These are phyloP conservation scores for Malurus cyaneus DNA, from an alignment of 2,113 vertebrate species.

Conservation along the genomic window DNA sequence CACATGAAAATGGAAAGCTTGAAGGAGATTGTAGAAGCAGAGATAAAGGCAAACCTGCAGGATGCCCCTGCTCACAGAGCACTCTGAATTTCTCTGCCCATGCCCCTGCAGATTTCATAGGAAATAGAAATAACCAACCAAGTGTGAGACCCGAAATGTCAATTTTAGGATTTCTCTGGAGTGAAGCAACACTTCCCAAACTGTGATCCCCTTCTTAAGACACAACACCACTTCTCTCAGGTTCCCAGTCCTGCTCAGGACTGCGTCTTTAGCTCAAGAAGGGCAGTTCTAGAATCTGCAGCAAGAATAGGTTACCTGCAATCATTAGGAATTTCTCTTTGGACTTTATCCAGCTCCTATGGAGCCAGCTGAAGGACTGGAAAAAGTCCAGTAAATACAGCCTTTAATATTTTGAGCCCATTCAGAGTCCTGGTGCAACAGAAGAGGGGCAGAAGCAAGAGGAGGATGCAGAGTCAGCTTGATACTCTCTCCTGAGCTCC, in stretches of 20 bases:
- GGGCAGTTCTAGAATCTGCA: neutral
- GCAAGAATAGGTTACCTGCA: neutral
- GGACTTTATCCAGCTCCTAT: neutral
- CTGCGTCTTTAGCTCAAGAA: neutral
- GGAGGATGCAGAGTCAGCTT: neutral
- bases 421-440: neutral
- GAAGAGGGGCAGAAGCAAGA: neutral
- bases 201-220: neutral
- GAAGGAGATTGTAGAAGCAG: neutral
- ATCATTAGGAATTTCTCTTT: neutral
- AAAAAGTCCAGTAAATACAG: neutral
- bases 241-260: neutral
- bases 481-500: neutral
- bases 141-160: neutral
- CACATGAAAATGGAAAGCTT: neutral
- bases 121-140: rapidly evolving
- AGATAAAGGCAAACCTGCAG: neutral
- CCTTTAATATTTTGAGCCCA: neutral
- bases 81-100: neutral
- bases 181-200: neutral
- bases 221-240: neutral
- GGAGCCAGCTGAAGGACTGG: neutral
- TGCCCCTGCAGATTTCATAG: neutral
- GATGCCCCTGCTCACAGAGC: neutral
- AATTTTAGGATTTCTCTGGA: neutral